phyloP scores from a whole-genome alignment of 2,113 vertebrate genomes.

The Sphyrna mokarran region DNA sequence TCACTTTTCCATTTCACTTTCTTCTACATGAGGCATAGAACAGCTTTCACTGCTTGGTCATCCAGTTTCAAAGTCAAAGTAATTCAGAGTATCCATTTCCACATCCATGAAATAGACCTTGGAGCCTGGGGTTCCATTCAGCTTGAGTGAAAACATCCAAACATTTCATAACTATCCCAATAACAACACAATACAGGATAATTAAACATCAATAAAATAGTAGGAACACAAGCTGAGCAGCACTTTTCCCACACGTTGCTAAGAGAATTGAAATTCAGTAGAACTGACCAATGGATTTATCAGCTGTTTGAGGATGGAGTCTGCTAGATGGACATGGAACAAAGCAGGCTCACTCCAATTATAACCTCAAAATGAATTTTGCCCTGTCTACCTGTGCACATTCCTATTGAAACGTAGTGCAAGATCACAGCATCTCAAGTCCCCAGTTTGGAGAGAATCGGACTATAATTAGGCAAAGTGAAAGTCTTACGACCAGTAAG shows the following conservation, averaged over 20 bases:
- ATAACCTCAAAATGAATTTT: neutral
- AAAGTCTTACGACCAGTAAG: too few relatives aligned
- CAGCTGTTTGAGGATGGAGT: neutral
- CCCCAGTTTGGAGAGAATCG: neutral
- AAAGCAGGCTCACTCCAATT: neutral
- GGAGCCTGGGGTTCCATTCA: constrained; percentile 66
- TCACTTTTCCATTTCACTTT: constrained; percentile 58
- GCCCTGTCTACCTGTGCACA: neutral
- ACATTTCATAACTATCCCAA: neutral
- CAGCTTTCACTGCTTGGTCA: constrained; percentile 51
- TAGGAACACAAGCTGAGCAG: neutral
- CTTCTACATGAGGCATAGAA: constrained; percentile 49
- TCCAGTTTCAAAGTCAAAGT: constrained; percentile 80
- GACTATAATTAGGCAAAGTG: neutral
- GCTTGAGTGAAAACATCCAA: constrained; percentile 47
- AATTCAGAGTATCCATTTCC: constrained; percentile 75
- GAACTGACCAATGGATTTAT: neutral
- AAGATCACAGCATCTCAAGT: neutral
- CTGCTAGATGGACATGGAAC: neutral
- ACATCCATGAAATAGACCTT: constrained; percentile 87
- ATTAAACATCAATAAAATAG: neutral
- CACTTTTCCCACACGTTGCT: neutral
- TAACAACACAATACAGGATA: neutral
- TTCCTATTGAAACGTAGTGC: neutral
- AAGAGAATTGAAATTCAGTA: neutral